Evolutionary conservation across 64 coral and sea anemone species (phyloP).

Genomic region (Dendrophyllia cribrosa): DNA sequence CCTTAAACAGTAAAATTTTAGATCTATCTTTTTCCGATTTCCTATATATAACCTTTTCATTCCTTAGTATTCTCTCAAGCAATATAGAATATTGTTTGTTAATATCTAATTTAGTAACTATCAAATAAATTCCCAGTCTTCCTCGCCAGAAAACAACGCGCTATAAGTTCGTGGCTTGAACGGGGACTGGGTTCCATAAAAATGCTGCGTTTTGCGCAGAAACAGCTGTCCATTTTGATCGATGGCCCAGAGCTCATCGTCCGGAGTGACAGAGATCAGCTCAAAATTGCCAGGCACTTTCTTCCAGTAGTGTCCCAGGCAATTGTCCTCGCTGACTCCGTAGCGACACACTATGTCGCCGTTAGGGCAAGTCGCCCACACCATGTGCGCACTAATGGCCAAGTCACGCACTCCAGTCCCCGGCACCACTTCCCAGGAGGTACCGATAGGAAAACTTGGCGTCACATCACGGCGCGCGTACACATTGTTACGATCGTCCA

Average conservation of each 20-base stretch:
- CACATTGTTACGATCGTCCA: constrained; percentile 87
- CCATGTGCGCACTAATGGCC: constrained; percentile 80
- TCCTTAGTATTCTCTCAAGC: neutral
- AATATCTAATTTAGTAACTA: neutral
- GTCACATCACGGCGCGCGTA: constrained; percentile 85
- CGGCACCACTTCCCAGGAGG: constrained; percentile 73
- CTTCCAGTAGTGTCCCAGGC: constrained; percentile 96
- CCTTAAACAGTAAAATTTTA: too few relatives aligned
- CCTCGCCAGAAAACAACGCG: constrained; percentile 75
- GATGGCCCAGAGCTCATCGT: constrained; percentile 91
- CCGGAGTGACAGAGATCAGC: constrained; percentile 83
- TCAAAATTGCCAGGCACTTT: constrained; percentile 97
- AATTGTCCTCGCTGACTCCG: constrained; percentile 82
- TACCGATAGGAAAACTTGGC: constrained; percentile 81
- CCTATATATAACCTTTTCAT: too few relatives aligned
- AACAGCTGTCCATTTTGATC: constrained; percentile 91
- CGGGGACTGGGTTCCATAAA: constrained; percentile 93
- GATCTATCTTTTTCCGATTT: too few relatives aligned
- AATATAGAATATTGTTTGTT: neutral
- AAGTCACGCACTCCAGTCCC: constrained; percentile 80
- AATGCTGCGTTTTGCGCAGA: constrained; percentile 83
- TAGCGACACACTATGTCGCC: constrained; percentile 93
- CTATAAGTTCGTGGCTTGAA: constrained; percentile 80
- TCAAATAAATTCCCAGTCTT: constrained; percentile 92
- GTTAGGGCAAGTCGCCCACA: constrained; percentile 86